Evolutionary conservation across 2,113 vertebrate species (phyloP).

Genomic region (Leucoraja erinaceus): DNA sequence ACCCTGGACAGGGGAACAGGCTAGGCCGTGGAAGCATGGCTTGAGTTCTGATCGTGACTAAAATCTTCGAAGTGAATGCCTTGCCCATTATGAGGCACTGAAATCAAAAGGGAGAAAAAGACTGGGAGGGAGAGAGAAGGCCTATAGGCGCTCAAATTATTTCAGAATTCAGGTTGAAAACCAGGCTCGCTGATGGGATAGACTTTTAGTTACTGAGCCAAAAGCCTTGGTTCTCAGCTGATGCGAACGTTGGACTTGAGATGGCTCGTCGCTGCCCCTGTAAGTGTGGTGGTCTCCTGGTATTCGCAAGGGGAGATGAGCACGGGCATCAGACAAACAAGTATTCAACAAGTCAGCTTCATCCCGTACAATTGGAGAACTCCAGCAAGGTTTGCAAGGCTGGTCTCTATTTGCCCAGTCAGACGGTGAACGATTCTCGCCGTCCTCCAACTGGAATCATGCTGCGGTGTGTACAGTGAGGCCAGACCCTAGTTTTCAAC

Average conservation of each 20-base stretch:
- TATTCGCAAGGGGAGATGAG: not conserved
- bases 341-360: not conserved
- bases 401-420: not conserved
- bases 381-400: not conserved
- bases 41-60: not conserved
- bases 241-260: not conserved
- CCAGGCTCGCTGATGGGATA: not conserved
- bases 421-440: not conserved
- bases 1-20: not conserved
- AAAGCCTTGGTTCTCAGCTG: conserved; percentile 16
- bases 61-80: not conserved
- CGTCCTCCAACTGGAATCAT: not conserved
- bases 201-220: not conserved
- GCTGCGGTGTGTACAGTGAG: too few species aligned
- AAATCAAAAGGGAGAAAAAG: not conserved
- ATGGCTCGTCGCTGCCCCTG: not conserved
- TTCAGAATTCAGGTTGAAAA: not conserved
- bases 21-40: not conserved
- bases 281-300: not conserved
- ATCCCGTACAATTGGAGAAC: not conserved
- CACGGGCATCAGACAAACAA: not conserved
- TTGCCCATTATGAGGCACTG: not conserved
- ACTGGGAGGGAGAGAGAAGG: not conserved
- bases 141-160: not conserved
- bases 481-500: not conserved